phyloP scores from a whole-genome alignment of 2,797 vertebrate genomes.

The Trichosurus vulpecula region DNA sequence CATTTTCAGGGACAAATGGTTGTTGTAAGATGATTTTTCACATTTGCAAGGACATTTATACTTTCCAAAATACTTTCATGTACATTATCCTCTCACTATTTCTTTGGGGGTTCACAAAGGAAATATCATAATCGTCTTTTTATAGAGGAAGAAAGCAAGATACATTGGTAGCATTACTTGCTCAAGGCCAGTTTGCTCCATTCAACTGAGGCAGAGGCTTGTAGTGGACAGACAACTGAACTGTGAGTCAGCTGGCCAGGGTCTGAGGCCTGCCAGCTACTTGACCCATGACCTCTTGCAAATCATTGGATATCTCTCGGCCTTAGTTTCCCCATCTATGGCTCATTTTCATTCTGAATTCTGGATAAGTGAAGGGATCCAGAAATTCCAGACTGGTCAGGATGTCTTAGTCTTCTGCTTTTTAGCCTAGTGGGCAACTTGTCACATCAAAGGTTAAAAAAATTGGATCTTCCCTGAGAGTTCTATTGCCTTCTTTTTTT shows the following conservation, averaged over 20 bases:
- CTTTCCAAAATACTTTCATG: conserved; percentile 1
- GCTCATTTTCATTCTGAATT: background rate
- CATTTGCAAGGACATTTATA: background rate
- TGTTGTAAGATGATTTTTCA: background rate
- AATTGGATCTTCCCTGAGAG: background rate
- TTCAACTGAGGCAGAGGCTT: background rate
- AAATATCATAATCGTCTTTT: background rate
- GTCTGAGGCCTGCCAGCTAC: background rate
- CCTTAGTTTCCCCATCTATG: background rate
- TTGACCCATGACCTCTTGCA: background rate
- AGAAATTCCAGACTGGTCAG: background rate
- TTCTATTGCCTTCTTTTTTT: background rate
- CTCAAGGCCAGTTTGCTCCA: background rate
- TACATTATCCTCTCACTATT: background rate
- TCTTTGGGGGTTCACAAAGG: background rate
- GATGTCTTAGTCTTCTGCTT: background rate
- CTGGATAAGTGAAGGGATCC: background rate
- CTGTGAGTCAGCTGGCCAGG: background rate
- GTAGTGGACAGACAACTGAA: background rate
- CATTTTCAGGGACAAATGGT: background rate
- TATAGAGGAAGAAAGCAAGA: background rate
- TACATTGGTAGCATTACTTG: background rate
- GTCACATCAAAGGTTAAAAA: background rate
- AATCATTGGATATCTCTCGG: background rate
- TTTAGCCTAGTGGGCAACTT: background rate